Base-by-base conservation (phyloP, 2,797 vertebrate genomes). In the Gymnocypris eckloni region DNA sequence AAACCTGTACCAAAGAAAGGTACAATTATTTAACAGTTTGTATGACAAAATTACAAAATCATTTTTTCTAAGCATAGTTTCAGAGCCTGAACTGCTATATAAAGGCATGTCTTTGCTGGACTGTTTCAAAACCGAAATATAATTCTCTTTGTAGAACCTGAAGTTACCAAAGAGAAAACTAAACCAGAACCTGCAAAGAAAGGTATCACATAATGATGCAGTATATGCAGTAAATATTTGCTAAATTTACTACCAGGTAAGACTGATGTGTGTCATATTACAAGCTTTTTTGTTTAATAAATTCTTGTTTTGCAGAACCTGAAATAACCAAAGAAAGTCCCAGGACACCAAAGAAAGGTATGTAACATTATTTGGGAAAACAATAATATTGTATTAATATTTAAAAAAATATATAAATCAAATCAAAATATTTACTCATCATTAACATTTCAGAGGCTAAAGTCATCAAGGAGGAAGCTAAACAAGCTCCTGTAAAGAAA, bases 131-230 rank as follows among this genome's bases (percentile, higher is more conserved):
- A 82, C 25, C 39, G 16, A 39, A 64, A 52, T 16, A 81, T 70
- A 37, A 5, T 5, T 48, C n/a, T 86, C 20, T 75, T 75, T 22
- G 11, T 76, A 77, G 59, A 76, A 12, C 50, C n/a, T 39, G 64
- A 90, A 16, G 85, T 69, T 12, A 67, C 41, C 28, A 50, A 81
- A 67, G 45, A 52, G 66, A 92, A 91, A 45, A 85, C 81, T 39
- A 92, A 90, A 91, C 71, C 75, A 81, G 45, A 67, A 59, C 88
- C 90, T 86, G 81, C 67, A 39, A 90, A 90, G 80, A 93, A 92
- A 91, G 92, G 91, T 93, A 90, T 84, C 37, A 4, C 73, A 77
- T 77, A 4, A 56, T 15, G 8, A 66, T 41, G 59, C 0, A 28
- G n/a, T 73, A 4, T 16, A 72, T 25, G n/a, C 25, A 41, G 12